Evolutionary conservation across 2,888 invertebrate genomes (phyloP), one percentile per base, ranked within the genome.

Genomic region (Hypolimnas misippus): DNA sequence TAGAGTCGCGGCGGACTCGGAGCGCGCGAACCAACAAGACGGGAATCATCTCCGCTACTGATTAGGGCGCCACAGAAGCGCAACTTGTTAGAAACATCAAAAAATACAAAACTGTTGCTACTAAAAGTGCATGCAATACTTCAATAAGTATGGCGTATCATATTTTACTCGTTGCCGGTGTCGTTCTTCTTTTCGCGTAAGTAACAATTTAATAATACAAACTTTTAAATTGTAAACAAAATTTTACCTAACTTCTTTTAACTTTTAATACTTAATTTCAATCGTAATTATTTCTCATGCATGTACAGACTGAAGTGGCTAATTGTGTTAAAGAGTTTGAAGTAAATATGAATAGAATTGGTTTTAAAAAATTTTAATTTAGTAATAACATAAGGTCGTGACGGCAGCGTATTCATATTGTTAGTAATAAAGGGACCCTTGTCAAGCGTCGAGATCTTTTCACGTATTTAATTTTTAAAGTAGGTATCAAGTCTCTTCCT

Each of bases 1-100:
- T 69, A 72, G 64, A 62, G 61, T 70, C 70, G 63, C 63, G 71
- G 70, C 72, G 71, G 74, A 71, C 70, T 62, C 68, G 61, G 70
- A 68, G 63, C 72, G 70, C 72, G 74, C 71, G 68, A 73, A 73
- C 68, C 58, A 58, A 50, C 64, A 75, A 73, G 73, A 75, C 78
- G 74, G 74, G 65, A 49, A 66, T 62, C 63, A 66, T 63, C 63
- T 67, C 64, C 62, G 62, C 46, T 25, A 49, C 44, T 54, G 54
- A 52, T 40, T 46, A 58, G 55, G 25, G 46, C 29, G 49, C 49
- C 49, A 29, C 49, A 62, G 29, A 40, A 59, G 35, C 50, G 21
- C 35, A 58, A 59, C 40, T 40, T 12, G 7, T 8, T 40, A 33
- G 21, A 51, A 62, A 54, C n/a, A 54, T 7, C 31, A 42, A 55